A percentile compares a stretch with the other conserved stretches of the same genome.
These are phyloP conservation scores for Hemicordylus capensis DNA, from an alignment of 2,113 vertebrate genomes.

Conservation along the genomic window DNA sequence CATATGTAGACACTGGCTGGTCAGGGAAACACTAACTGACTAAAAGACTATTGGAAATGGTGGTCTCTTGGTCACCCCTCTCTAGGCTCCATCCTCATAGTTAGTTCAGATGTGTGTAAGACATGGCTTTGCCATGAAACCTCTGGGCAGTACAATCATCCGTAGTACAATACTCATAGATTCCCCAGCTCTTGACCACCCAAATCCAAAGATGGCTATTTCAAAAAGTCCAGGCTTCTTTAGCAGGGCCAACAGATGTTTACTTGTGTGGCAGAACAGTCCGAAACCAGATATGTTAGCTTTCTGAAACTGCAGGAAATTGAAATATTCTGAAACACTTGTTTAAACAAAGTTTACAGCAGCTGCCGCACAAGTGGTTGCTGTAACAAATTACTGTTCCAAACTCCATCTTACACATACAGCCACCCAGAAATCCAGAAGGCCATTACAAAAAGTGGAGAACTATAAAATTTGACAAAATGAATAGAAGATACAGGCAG, in stretches of 20 bases:
- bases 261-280: slow-evolving; percentile 12
- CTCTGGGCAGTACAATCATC: background rate
- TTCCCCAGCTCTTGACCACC: background rate
- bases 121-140: background rate
- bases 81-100: background rate
- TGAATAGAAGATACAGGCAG: background rate
- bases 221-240: background rate
- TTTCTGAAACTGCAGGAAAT: slow-evolving; percentile 29
- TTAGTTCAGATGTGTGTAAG: no score
- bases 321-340: slow-evolving; percentile 38
- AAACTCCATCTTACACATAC: background rate
- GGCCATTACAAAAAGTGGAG: background rate
- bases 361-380: slow-evolving; percentile 15
- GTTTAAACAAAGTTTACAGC: slow-evolving; percentile 25
- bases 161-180: background rate
- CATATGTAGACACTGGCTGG: background rate
- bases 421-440: background rate
- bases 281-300: slow-evolving; percentile 15
- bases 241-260: slow-evolving; percentile 22
- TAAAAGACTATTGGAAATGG: background rate
- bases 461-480: background rate
- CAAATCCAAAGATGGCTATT: background rate
- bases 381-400: background rate
- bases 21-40: background rate
- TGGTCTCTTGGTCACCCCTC: background rate